Evolutionary conservation across 2,113 vertebrate genomes (phyloP), one percentile per base, ranked within the genome.

Genomic region (Sula dactylatra): DNA sequence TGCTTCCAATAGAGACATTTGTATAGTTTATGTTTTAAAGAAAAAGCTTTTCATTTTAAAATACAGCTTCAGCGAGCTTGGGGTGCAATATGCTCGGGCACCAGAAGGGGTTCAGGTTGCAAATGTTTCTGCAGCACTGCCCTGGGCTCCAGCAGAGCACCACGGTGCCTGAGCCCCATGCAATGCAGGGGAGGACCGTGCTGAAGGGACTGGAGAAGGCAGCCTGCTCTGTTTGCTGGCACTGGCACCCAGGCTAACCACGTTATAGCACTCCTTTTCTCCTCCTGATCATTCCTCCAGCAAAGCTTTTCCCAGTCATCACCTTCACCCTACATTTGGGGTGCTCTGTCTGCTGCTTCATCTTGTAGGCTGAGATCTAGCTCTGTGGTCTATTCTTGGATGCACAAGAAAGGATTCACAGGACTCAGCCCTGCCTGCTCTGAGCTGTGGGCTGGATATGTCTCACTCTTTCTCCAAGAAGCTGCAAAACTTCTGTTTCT

Each of bases 251-350:
- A 54, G 15, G 11, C 31, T 34, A 31, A 16, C 20, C 73, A 70
- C 0, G 0, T 8, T 4, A 1, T 2, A 14, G 44, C 11, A 18
- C 40, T 61, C 17, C 27, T 22, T 4, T 55, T 42, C 86, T 50
- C 56, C 32, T 45, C 62, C 32, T 4, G 3, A 8, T 11, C 3
- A 1, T 20, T 59, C 52, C 47, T 55, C n/a, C n/a, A 59, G 74
- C 14, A 42, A 62, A 88, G n/a, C 22, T 82, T 58, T 27, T 76
- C 74, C 42, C 19, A 7, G 13, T 19, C 47, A 16, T 6, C 56
- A 52, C 56, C 42, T 40, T 45, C 62, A 44, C 7, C 12, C 38
- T 10, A 10, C 8, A 3, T 34, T n/a, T 40, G 36, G 9, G 31
- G 7, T 21, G 40, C 59, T 76, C 66, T 70, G 59, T 8, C 14